A percentile compares a stretch with the other conserved stretches of the same genome.
These are phyloP conservation scores for Tachysurus fulvidraco DNA, from an alignment of 2,113 vertebrate genomes.

Conservation along the genomic window DNA sequence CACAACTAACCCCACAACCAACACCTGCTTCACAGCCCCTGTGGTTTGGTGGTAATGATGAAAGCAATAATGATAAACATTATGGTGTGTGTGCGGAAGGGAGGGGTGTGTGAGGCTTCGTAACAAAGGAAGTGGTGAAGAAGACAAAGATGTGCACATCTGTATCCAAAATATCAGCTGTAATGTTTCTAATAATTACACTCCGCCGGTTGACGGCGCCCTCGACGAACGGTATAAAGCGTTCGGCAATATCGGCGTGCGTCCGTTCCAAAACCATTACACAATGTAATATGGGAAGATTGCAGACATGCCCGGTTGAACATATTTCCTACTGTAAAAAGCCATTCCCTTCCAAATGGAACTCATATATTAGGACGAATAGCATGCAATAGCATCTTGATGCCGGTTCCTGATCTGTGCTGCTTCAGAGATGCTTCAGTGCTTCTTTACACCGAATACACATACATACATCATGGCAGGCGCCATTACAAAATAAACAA, in stretches of 20 bases:
- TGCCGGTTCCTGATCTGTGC: conserved; percentile 21
- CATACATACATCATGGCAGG: conserved; percentile 11
- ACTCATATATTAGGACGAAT: conserved; percentile 42
- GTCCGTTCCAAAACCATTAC: conserved; percentile 4
- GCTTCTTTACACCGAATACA: conserved; percentile 31
- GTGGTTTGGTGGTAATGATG: conserved; percentile 16
- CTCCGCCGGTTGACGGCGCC: conserved; percentile 4
- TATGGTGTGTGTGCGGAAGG: neutral
- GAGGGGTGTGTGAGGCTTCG: neutral
- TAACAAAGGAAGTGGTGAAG: conserved; percentile 18
- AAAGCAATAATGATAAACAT: conserved; percentile 30
- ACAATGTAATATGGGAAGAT: conserved; percentile 8
- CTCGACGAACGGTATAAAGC: neutral
- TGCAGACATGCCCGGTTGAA: conserved; percentile 15
- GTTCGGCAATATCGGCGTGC: neutral
- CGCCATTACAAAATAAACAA: conserved; percentile 4
- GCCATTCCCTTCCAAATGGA: conserved; percentile 38
- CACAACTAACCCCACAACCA: conserved; percentile 13
- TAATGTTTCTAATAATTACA: conserved; percentile 34
- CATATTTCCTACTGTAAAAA: conserved; percentile 42
- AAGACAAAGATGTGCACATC: conserved; percentile 4
- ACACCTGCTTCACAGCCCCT: conserved; percentile 29
- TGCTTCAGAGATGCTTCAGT: neutral
- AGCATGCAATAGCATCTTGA: neutral
- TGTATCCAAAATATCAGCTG: conserved; percentile 19